Evolutionary conservation across 2,797 vertebrate species (phyloP), one percentile per base, ranked within the genome.

Genomic region (Myotis pilosus): DNA sequence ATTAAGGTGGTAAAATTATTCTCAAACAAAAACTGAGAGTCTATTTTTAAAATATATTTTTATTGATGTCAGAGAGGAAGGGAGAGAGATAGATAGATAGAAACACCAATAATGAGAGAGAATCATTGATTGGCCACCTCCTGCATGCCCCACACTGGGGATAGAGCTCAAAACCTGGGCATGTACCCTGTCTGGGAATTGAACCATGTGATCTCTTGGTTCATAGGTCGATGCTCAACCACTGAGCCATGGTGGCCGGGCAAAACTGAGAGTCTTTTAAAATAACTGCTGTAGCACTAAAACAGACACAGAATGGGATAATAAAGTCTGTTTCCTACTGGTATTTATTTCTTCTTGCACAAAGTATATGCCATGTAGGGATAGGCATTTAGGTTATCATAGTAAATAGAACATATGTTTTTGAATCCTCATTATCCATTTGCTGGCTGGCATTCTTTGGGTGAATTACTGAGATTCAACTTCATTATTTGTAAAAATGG

Each of bases 11-110:
- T 75, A 72, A 95, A 93, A 69, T 25, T 66, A 19, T 49, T 85
- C 22, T 84, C 86, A 84, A 94, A 94, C 83, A 84, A 94, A 93
- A 95, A 64, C 44, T 20, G 23, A 57, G 20, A 53, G 55, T 25
- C 55, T 57, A 25, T 25, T 23, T 78, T 87, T 36, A 91, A 92
- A 66, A 71, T 72, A 94, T 25, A 57, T 57, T 57, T 57, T 57
- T 25, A 57, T 57, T 57, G 55, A 25, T 57, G 25, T 57, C 23
- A 57, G 23, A 57, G 9, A 57, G 23, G 55, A 57, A 57, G 55
- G 4, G 22, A 57, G 23, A 25, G 55, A 23, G 55, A 57, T 9
- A 57, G 20, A 22, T 4, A 57, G 55, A 57, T 57, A 57, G 55
- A 57, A 57, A 57, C 23, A 57, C 10, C 55, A 57, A 25, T 25